A percentile compares a stretch with the other conserved stretches of the same genome.
phyloP scores from a whole-genome alignment of 1,140 invertebrate genomes.

The Acromyrmex heyeri region DNA sequence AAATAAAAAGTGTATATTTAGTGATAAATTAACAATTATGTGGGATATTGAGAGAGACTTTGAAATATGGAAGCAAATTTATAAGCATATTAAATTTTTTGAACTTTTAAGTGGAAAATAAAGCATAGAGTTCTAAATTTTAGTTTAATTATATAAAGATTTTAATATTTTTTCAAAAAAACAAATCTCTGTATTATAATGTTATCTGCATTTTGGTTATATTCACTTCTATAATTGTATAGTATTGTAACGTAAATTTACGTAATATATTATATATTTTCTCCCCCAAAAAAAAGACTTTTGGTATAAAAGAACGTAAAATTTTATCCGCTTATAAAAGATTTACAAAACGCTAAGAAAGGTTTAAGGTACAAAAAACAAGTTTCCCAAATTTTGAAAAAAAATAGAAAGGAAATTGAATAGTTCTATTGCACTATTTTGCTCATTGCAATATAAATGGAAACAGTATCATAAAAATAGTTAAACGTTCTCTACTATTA shows the following conservation, averaged over 20 bases:
- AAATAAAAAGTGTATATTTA: background rate
- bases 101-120: background rate
- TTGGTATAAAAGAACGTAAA: background rate
- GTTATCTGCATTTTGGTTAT: conserved; percentile 9
- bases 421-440: background rate
- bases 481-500: conserved; percentile 28
- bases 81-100: background rate
- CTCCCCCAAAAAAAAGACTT: background rate
- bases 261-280: background rate
- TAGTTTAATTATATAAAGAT: background rate
- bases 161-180: conserved; percentile 9
- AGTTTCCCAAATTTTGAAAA: conserved; percentile 12
- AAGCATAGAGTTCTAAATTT: background rate
- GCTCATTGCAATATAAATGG: conserved; percentile 33
- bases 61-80: background rate
- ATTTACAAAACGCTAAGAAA: background rate
- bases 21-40: background rate
- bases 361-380: background rate
- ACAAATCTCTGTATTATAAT: background rate
- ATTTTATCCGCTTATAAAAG: background rate
- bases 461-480: conserved; percentile 8
- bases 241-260: background rate
- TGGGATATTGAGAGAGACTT: background rate
- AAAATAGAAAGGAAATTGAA: background rate
- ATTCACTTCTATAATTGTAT: background rate